Evolutionary conservation across 2,888 invertebrate genomes (phyloP).

Genomic region (Papilio protenor): DNA sequence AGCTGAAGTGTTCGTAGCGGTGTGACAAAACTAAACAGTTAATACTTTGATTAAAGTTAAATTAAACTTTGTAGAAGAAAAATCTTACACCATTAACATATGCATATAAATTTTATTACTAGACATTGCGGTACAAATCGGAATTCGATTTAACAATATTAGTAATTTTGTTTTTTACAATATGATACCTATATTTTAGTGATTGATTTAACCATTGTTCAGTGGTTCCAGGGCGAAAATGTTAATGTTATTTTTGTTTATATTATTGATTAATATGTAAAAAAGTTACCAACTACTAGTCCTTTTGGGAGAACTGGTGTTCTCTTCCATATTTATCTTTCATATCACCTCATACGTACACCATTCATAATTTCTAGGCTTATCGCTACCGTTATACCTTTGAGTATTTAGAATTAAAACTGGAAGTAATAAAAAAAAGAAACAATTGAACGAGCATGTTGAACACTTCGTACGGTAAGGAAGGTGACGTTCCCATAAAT

Average conservation of each 20-base stretch:
- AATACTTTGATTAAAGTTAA: slow-evolving; percentile 13
- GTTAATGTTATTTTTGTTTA: too few species aligned
- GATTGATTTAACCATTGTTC: too few species aligned
- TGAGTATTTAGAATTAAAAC: background rate
- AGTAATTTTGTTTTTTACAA: background rate
- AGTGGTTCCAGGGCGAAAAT: too few species aligned
- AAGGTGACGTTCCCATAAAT: slow-evolving; percentile 68
- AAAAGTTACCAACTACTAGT: background rate
- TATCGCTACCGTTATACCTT: background rate
- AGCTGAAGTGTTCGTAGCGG: background rate
- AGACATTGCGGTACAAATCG: background rate
- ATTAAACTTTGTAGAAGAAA: background rate
- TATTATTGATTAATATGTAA: background rate
- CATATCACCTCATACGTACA: too few species aligned
- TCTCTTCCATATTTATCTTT: background rate
- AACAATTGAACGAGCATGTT: slow-evolving; percentile 13
- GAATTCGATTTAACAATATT: background rate
- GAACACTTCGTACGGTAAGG: slow-evolving; percentile 19
- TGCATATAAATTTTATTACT: background rate
- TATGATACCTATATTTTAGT: too few species aligned
- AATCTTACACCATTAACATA: background rate
- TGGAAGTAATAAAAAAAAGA: background rate
- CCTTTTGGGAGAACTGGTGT: background rate
- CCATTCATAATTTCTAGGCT: background rate
- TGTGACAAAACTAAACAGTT: slow-evolving; percentile 10